A percentile compares a stretch with the other conserved stretches of the same genome.
Conservation (phyloP, 2,888 invertebrate genomes). For the Lobophora halterata region DNA sequence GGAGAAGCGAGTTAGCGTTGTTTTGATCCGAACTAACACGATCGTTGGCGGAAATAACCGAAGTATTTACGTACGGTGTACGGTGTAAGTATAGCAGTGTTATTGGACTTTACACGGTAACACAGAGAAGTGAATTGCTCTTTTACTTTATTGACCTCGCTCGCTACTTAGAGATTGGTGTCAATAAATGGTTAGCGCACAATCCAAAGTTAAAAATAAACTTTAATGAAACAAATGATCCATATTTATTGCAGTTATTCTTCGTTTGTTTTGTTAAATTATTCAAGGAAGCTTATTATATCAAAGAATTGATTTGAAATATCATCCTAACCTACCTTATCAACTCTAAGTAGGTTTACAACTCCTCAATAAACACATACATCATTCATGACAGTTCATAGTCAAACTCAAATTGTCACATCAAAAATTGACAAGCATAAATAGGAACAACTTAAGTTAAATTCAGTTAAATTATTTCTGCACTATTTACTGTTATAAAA, state of each 20-base stretch:
- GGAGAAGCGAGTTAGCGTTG: conserved; percentile 44
- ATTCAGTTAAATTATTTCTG: no score
- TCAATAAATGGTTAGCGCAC: conserved; percentile 6
- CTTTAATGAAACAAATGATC: background rate
- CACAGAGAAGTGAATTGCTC: conserved; percentile 33
- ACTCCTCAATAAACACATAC: no score
- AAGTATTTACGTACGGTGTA: conserved; percentile 51
- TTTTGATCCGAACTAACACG: conserved; percentile 66
- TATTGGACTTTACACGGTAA: conserved; percentile 52
- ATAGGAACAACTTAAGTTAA: no score
- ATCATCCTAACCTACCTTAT: no score
- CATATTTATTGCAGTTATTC: background rate
- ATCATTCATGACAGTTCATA: no score
- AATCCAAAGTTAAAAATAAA: conserved; percentile 2
- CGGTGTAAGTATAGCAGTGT: conserved; percentile 27
- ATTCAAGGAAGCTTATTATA: no score
- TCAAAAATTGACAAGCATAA: no score
- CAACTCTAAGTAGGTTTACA: no score
- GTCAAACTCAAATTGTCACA: no score
- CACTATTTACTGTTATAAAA: no score
- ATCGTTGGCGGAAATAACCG: conserved; percentile 58
- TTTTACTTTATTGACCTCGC: conserved; percentile 27
- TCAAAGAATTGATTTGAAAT: no score
- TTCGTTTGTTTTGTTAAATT: background rate
- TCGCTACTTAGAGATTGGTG: conserved; percentile 16